Conservation (phyloP, 2,113 vertebrate genomes). For the Oreochromis aureus region DNA sequence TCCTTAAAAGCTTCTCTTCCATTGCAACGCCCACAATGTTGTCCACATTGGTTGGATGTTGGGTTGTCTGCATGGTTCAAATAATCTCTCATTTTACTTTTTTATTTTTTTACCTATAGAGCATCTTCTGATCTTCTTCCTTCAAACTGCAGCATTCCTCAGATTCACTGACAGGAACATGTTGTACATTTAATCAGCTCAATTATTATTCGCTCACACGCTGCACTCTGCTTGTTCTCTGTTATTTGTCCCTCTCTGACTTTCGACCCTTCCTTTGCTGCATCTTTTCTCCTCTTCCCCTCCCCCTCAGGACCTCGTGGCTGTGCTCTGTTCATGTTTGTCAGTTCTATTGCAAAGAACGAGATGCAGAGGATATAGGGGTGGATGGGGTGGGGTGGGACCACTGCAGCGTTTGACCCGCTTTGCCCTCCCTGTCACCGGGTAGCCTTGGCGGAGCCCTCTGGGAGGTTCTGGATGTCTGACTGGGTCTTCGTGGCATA, state of each 20-base stretch:
- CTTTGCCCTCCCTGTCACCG: slow-evolving; percentile 30
- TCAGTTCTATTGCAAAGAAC: slow-evolving; percentile 36
- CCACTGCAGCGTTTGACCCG: slow-evolving; percentile 28
- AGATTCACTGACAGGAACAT: not conserved
- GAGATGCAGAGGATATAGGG: not conserved
- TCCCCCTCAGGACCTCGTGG: not conserved
- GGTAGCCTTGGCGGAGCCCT: slow-evolving; percentile 16
- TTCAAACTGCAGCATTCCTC: not conserved
- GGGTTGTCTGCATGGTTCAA: not conserved
- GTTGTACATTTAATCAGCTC: slow-evolving; percentile 24
- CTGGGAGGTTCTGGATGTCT: slow-evolving; percentile 28
- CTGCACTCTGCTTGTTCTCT: not conserved
- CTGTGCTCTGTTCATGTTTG: slow-evolving; percentile 33
- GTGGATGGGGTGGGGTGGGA: not conserved
- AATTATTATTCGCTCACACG: slow-evolving; percentile 33
- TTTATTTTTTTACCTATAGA: not conserved
- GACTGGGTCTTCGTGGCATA: slow-evolving; percentile 22
- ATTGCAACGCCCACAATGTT: not conserved
- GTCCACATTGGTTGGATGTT: not conserved
- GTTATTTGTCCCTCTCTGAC: not conserved
- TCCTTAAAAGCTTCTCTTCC: not conserved
- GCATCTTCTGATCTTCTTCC: not conserved
- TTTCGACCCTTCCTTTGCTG: not conserved
- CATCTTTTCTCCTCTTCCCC: not conserved
- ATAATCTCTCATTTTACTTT: not conserved